These are phyloP conservation scores for Dicerorhinus sumatrensis DNA, from an alignment of 2,113 vertebrate genomes.

Conservation along the genomic window DNA sequence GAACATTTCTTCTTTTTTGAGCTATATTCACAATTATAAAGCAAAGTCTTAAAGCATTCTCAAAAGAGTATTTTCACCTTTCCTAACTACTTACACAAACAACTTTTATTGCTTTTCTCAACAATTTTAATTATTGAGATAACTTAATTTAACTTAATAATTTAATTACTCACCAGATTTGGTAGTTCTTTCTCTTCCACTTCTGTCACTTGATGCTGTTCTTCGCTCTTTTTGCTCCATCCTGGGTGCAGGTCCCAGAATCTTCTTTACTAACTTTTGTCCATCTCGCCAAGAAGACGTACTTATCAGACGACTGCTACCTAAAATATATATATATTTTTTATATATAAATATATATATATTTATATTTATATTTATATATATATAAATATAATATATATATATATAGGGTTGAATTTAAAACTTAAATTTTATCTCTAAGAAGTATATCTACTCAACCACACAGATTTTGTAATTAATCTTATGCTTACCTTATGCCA, in stretches of 20 bases:
- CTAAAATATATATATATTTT: conserved; percentile 70
- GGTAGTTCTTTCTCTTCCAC: conserved; percentile 84
- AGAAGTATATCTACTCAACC: not conserved
- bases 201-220: conserved; percentile 85
- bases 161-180: conserved; percentile 79
- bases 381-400: not conserved
- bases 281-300: conserved; percentile 96
- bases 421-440: conserved; percentile 53
- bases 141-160: not conserved
- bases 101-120: not conserved
- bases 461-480: conserved; percentile 5
- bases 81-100: not conserved
- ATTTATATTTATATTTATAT: not conserved
- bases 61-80: not conserved
- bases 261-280: conserved; percentile 95
- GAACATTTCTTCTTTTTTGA: not conserved
- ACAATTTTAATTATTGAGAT: conserved; percentile 7
- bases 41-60: not conserved
- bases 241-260: conserved; percentile 92
- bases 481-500: conserved; percentile 37
- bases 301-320: conserved; percentile 88
- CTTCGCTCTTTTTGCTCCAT: conserved; percentile 84
- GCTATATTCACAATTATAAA: not conserved
- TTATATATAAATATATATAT: not conserved
- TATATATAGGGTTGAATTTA: not conserved